phyloP scores from a whole-genome alignment of 1,140 invertebrate genomes.

The Phocides pigmalion region DNA sequence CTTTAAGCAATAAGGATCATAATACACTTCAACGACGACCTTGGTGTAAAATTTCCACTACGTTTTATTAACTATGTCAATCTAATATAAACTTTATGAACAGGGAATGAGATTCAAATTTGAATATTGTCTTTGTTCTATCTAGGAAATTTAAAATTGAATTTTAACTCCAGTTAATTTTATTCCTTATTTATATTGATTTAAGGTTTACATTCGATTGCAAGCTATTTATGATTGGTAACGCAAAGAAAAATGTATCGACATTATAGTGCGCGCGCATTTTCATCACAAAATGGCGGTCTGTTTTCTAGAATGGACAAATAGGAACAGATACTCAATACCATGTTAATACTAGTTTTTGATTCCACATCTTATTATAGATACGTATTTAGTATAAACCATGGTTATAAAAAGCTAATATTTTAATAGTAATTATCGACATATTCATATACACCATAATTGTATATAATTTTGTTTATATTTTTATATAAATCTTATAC shows the following conservation, averaged over 20 bases:
- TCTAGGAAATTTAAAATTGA: not conserved
- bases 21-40: not conserved
- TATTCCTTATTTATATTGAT: not conserved
- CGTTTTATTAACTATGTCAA: not conserved
- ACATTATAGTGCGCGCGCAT: constrained; percentile 41
- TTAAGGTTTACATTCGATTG: not conserved
- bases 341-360: not conserved
- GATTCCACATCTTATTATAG: not conserved
- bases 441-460: no score
- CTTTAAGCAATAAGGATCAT: not conserved
- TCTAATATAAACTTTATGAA: not conserved
- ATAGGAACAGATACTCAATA: not conserved
- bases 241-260: constrained; percentile 7
- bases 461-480: no score
- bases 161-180: not conserved
- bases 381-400: no score
- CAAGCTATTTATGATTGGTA: not conserved
- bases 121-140: not conserved
- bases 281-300: constrained; percentile 23
- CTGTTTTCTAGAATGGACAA: constrained; percentile 9
- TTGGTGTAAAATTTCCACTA: not conserved
- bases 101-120: not conserved
- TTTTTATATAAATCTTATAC: no score
- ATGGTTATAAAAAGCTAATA: not conserved
- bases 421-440: no score